A percentile compares a stretch with the other conserved stretches of the same genome.
These are phyloP conservation scores for Botrylloides violaceus DNA, from an alignment of 23 tunicate genomes.

Conservation along the genomic window DNA sequence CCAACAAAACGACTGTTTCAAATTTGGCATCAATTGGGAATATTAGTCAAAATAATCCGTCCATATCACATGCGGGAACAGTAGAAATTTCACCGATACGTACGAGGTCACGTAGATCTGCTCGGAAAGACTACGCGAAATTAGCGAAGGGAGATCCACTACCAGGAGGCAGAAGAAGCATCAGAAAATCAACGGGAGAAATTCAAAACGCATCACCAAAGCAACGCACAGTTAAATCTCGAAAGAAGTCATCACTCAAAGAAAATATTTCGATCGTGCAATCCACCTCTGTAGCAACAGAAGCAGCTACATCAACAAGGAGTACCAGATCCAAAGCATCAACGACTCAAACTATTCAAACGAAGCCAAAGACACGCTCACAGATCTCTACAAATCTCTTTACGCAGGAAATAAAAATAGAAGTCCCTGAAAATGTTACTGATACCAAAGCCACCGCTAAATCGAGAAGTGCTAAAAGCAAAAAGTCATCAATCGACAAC, in stretches of 20 bases:
- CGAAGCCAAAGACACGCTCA: background rate
- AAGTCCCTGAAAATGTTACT: no score
- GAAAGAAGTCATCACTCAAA: no score
- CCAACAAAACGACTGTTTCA: no score
- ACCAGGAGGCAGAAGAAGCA: background rate
- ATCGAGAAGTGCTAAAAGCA: background rate
- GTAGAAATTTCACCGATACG: no score
- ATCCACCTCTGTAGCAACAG: background rate
- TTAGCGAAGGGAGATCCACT: slow-evolving; percentile 1
- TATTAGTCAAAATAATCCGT: no score
- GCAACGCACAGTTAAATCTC: background rate
- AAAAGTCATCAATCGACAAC: background rate
- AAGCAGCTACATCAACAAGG: background rate
- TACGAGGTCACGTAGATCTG: background rate
- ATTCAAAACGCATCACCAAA: background rate
- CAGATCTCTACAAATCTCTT: background rate
- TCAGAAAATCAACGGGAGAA: background rate
- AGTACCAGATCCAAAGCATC: background rate
- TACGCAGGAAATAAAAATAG: background rate
- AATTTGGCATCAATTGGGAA: no score
- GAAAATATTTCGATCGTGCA: background rate
- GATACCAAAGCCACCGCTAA: background rate
- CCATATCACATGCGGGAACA: no score
- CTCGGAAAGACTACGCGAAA: slow-evolving; percentile 12
- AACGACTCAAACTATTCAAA: background rate